A percentile compares a stretch with the other conserved stretches of the same genome.
Conservation (phyloP, 2,888 invertebrate genomes). For the Brassicogethes aeneus region DNA sequence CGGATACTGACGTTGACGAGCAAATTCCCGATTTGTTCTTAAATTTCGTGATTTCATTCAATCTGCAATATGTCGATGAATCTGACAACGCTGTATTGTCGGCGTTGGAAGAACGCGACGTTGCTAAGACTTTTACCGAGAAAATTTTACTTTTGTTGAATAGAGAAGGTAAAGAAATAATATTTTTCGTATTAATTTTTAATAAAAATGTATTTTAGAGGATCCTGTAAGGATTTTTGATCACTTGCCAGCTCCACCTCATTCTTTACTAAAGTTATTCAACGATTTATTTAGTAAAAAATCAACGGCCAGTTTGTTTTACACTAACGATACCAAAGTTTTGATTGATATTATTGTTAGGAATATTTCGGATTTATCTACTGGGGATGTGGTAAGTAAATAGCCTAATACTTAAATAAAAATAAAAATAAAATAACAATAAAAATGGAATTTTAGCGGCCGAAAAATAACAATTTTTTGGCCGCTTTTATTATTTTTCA, state of each 20-base stretch:
- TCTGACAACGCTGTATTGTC: conserved; percentile 63
- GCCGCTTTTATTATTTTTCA: too few relatives aligned
- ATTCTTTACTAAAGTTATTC: conserved; percentile 83
- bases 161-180: conserved; percentile 63
- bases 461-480: too few relatives aligned
- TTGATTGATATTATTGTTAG: conserved; percentile 88
- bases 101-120: conserved; percentile 56
- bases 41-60: conserved; percentile 77
- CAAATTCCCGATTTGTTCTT: conserved; percentile 78
- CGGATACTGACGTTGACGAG: conserved; percentile 73
- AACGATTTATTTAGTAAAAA: conserved; percentile 75
- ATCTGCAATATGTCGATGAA: conserved; percentile 69
- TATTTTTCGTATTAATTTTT: too few relatives aligned
- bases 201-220: too few relatives aligned
- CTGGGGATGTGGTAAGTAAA: conserved; percentile 66
- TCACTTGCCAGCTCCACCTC: conserved; percentile 68
- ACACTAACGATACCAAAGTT: conserved; percentile 91
- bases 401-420: background rate
- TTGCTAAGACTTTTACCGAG: conserved; percentile 84
- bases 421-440: too few relatives aligned
- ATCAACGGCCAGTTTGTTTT: conserved; percentile 78
- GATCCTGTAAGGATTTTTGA: conserved; percentile 82
- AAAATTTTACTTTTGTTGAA: conserved; percentile 81
- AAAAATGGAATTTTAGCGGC: too few relatives aligned
- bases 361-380: conserved; percentile 80